These are phyloP conservation scores for Zonotrichia albicollis DNA, from an alignment of 2,797 vertebrate species.

Conservation along the genomic window DNA sequence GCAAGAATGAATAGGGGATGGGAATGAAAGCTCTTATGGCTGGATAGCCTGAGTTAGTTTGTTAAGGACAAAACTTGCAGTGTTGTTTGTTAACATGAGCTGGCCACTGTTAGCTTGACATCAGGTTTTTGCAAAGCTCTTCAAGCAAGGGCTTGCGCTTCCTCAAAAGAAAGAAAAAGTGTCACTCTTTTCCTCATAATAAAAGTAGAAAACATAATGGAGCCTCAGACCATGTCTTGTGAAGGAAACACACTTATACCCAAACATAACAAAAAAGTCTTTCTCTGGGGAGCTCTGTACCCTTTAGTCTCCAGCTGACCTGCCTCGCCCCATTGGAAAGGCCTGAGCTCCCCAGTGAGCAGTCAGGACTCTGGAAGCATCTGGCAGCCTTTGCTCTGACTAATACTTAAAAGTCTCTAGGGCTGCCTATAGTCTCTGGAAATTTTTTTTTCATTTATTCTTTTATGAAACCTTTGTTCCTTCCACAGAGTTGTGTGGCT, in stretches of 20 bases:
- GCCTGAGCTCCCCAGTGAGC: background rate
- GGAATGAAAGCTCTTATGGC: background rate
- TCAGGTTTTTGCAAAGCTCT: background rate
- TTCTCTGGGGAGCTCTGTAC: background rate
- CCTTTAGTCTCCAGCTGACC: background rate
- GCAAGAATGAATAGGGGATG: background rate
- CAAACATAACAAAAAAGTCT: background rate
- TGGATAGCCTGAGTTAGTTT: background rate
- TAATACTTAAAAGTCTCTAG: background rate
- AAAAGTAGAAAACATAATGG: background rate
- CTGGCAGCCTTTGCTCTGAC: constrained; percentile 18
- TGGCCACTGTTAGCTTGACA: background rate
- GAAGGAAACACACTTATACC: background rate
- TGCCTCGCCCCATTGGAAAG: background rate
- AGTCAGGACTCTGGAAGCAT: background rate
- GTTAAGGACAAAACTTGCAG: background rate
- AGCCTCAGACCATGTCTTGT: background rate
- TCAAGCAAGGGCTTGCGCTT: background rate
- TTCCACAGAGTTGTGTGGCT: background rate
- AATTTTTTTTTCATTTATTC: background rate
- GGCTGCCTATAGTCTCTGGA: background rate
- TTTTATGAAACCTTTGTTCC: constrained; percentile 1
- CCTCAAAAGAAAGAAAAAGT: background rate
- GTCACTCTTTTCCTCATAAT: background rate
- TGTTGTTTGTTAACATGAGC: background rate